Evolutionary conservation across 37 sponge, comb jelly and placozoan species (phyloP), one percentile per base, ranked within the genome.

Genomic region (Theonella swinhoei): DNA sequence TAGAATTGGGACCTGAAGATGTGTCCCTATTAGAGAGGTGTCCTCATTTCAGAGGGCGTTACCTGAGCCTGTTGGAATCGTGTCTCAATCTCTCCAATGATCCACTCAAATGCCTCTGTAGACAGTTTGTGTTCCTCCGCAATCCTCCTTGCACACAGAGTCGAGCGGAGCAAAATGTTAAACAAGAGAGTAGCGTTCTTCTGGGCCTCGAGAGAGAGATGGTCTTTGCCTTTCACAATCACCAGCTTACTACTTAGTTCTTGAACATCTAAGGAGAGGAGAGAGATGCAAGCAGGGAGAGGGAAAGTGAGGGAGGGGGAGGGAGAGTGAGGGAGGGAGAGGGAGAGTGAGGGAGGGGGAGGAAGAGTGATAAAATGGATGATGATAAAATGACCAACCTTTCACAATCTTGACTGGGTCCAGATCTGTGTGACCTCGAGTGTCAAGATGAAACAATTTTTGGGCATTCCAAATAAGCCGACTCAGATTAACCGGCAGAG

Each of bases 401-500:
- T 33, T 22, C 30, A 61, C 75, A 17, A 99, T 94, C 76, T 96
- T 95, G 39, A 93, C 80, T 1, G 99, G 99, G 70, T 95, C 89
- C 39, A 99, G 92, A 72, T 99, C 97, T 63, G 88, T 90, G 1
- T 82, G 89, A 0, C 70, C 66, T 9, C 93, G 72, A 39, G 64
- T 87, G 85, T 97, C 85, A 39, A 97, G 86, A 77, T 96, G 91
- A 76, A 99, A 99, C 32, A 93, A 80, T 62, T 99, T 97, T 91
- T 96, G 97, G 14, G 99, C 99, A 82, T 97, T 96, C 91, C 95
- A 95, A 40, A 99, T 99, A 36, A 99, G 87, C 32, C 99, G 78
- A 24, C 47, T 74, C 77, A 99, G 88, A 64, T 97, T 92, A 14
- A 97, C 97, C 1, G 99, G 99, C 40, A 98, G 83, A 17, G 87